Evolutionary conservation across 2,888 invertebrate species (phyloP).

Genomic region (Agrotis ipsilon): DNA sequence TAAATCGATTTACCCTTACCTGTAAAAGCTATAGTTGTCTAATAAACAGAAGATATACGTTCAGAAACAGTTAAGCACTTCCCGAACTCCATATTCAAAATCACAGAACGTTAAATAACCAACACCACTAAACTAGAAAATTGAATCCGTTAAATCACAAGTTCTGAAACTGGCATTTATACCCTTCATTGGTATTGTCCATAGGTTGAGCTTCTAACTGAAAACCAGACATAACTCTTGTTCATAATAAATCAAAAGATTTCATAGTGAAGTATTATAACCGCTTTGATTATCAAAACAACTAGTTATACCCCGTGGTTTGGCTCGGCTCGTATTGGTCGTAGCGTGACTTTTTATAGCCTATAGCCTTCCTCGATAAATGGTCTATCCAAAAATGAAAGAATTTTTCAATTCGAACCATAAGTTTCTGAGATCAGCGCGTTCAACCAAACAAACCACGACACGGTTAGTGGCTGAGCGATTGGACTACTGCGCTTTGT

Average conservation of each 20-base stretch:
- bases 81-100: neutral
- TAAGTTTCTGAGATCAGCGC: no score
- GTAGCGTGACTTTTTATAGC: no score
- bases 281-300: slow-evolving; percentile 59
- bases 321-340: no score
- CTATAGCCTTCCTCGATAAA: no score
- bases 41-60: neutral
- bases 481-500: no score
- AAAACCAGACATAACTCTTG: slow-evolving; percentile 18
- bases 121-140: neutral
- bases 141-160: slow-evolving; percentile 9
- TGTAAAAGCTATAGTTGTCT: no score
- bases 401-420: no score
- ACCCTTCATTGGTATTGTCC: slow-evolving; percentile 14
- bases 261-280: slow-evolving; percentile 22
- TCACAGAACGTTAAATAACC: neutral
- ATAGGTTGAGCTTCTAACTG: neutral
- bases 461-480: no score
- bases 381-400: no score
- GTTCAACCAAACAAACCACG: no score
- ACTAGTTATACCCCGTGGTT: slow-evolving; percentile 19
- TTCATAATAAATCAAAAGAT: slow-evolving; percentile 49
- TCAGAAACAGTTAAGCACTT: neutral
- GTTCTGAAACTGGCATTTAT: slow-evolving; percentile 38
- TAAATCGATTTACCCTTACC: no score